Base-by-base conservation (phyloP, 1,140 invertebrate species). In the Cotesia chilonis region DNA sequence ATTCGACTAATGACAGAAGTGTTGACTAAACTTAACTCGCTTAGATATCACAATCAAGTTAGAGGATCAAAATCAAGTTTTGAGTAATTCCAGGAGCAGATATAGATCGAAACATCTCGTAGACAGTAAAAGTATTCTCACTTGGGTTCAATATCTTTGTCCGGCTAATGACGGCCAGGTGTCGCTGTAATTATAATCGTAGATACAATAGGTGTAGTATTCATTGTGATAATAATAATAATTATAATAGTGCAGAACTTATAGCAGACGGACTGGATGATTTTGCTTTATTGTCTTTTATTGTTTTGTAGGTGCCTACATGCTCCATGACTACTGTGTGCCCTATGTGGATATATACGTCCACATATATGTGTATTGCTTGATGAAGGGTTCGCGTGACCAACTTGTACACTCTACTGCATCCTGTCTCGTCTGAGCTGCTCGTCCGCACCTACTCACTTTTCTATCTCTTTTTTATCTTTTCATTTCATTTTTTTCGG, bases 341-440 rank as follows among this genome's bases (percentile, higher is more conserved):
- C 47, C 55, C 52, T 69, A 59, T 69, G 47, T 73, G 37, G 37
- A 67, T 68, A 51, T 60, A 20, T 57, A 57, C 20, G 17, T 68
- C 75, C 81, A 81, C 81, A 80, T 79, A 81, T 84, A 82, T 77
- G 81, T 78, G 73, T 38, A 28, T 57, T 35, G 61, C 14, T 80
- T 85, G 84, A 84, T 85, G 84, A 85, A 84, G 82, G 81, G 82
- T 85, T 85, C 83, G 84, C 84, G 84, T 85, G 84, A 85, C 83
- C 82, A 84, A 47, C 41, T 47, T 47, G 80, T 78, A 68, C 79
- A 77, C 78, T 79, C 79, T 80, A 77, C 79, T 76, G 76, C 81
- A 84, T 85, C 83, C 84, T 83, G 82, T 82, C 83, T 83, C 77
- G 79, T 76, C 78, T 80, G 79, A 84, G 80, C 78, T 77, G 80